Evolutionary conservation across 1,140 invertebrate genomes (phyloP), one percentile per base, ranked within the genome.

Genomic region (Drosophila subobscura): DNA sequence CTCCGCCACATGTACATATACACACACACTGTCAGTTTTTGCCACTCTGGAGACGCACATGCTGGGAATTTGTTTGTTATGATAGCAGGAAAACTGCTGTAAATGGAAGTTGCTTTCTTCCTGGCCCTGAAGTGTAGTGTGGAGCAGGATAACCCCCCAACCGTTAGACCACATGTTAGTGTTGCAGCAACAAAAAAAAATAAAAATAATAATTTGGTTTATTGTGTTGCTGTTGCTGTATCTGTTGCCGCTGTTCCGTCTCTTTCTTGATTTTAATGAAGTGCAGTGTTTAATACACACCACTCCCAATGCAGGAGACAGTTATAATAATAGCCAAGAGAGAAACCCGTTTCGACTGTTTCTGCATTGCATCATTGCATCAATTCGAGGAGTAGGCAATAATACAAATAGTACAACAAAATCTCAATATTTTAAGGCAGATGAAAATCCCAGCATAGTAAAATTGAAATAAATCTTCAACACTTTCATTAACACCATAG

Each of bases 51-150:
- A 37, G 33, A 42, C 71, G 71, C 73, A 79, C 68, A 79, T 79
- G 72, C 73, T 76, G 76, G 72, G 72, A 79, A 79, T 79, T 79
- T 76, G 76, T 76, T 79, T 79, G 76, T 79, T 79, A 79, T 79
- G 73, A 79, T 73, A 79, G 76, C 72, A 64, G n/a, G 40, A 72
- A 75, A 68, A 71, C 33, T 37, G 60, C 71, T 70, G 74, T 56
- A 70, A 68, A 75, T 77, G 72, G 59, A 44, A 65, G 63, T 74
- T 50, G 46, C 49, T 57, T 44, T 1, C 59, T 12, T 37, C 27
- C 29, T 22, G 60, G 41, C 57, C 65, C 51, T 60, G 65, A 50
- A 44, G 46, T 33, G 37, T 42, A 72, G 54, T 29, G 27, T 33
- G 50, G 29, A 22, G 8, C 7, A 4, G n/a, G 23, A 27, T 23